phyloP scores from a whole-genome alignment of 2,888 invertebrate genomes.

The Chymomyza caudatula region DNA sequence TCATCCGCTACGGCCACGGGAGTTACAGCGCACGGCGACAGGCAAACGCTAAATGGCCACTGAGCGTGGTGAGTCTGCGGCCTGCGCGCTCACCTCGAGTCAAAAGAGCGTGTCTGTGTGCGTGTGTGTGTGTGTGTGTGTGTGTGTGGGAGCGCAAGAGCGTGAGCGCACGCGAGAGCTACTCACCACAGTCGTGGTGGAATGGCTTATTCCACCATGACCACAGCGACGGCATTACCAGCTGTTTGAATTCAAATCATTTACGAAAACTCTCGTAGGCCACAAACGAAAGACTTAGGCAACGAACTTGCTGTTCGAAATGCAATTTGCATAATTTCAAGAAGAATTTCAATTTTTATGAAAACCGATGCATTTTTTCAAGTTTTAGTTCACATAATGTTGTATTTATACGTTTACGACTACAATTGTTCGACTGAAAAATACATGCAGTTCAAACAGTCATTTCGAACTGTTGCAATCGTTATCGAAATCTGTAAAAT shows the following conservation, averaged over 20 bases:
- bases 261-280: neutral
- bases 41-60: constrained; percentile 66
- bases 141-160: neutral
- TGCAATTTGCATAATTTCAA: too few relatives aligned
- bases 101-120: constrained; percentile 7
- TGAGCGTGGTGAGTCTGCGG: constrained; percentile 36
- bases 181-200: neutral
- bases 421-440: too few relatives aligned
- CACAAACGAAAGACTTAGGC: constrained; percentile 37
- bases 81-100: neutral
- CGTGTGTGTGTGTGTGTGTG: neutral
- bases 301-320: constrained; percentile 58
- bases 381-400: too few relatives aligned
- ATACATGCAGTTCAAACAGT: too few relatives aligned
- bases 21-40: constrained; percentile 65
- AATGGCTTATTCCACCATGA: too few relatives aligned
- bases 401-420: too few relatives aligned
- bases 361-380: too few relatives aligned
- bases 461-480: too few relatives aligned
- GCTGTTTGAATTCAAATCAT: neutral
- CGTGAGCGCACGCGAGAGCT: neutral
- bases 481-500: too few relatives aligned
- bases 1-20: constrained; percentile 55
- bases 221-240: constrained; percentile 42
- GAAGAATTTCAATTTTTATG: too few relatives aligned